Evolutionary conservation across 2,113 vertebrate species (phyloP).

Genomic region (Carassius gibelio): DNA sequence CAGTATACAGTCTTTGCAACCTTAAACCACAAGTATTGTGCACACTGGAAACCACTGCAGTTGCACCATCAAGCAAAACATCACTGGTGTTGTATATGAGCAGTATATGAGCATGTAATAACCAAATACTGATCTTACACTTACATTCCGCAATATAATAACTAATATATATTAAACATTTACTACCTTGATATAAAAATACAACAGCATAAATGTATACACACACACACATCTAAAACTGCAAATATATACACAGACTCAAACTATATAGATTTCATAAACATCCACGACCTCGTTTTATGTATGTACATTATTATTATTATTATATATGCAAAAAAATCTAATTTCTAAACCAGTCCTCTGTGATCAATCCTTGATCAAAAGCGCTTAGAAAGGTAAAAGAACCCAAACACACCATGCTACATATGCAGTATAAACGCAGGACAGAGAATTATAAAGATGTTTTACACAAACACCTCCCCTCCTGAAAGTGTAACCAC

Average conservation of each 20-base stretch:
- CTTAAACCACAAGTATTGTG: conserved; percentile 4
- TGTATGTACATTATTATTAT: not conserved
- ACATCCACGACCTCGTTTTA: not conserved
- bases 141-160: too few species aligned
- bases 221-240: too few species aligned
- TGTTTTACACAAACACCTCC: not conserved
- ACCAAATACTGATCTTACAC: not conserved
- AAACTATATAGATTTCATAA: not conserved
- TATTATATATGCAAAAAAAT: not conserved
- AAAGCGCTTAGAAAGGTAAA: not conserved
- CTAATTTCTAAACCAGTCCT: not conserved
- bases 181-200: too few species aligned
- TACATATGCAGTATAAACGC: not conserved
- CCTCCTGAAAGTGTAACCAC: not conserved
- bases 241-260: too few species aligned
- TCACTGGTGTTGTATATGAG: not conserved
- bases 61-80: not conserved
- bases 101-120: not conserved
- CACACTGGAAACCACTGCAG: not conserved
- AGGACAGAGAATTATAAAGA: not conserved
- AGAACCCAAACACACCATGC: not conserved
- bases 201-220: too few species aligned
- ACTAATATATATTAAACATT: too few species aligned
- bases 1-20: not conserved
- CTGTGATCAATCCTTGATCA: not conserved